phyloP scores from a whole-genome alignment of 2,888 invertebrate species.

The Amblyjoppa proteus region DNA sequence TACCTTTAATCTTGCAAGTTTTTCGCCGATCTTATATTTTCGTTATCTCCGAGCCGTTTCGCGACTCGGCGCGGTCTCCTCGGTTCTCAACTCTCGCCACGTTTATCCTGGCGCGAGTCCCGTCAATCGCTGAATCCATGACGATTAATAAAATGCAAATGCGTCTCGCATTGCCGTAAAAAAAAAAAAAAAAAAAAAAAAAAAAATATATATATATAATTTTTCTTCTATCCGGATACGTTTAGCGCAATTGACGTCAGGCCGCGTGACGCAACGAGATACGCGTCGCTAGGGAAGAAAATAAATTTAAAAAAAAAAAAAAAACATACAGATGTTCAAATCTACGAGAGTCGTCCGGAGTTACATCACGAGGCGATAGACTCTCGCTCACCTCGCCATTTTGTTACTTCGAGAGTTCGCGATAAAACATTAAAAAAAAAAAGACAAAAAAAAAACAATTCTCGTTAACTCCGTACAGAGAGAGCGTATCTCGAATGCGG shows the following conservation, averaged over 20 bases:
- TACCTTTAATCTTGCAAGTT: background rate
- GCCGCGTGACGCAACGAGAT: conserved; percentile 38
- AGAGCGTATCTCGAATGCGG: conserved; percentile 22
- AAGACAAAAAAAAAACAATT: conserved; percentile 1
- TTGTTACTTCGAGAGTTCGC: conserved; percentile 33
- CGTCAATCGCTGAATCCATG: conserved; percentile 55
- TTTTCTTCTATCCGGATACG: conserved; percentile 17
- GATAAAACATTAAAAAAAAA: conserved; percentile 31
- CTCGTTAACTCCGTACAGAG: conserved; percentile 46
- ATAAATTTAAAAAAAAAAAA: background rate
- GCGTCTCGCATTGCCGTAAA: conserved; percentile 3
- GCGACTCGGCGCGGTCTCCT: conserved; percentile 12
- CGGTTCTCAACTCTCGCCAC: conserved; percentile 15
- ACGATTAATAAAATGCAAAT: conserved; percentile 34
- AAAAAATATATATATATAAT: no score
- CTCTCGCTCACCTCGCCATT: conserved; percentile 19
- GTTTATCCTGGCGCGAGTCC: conserved; percentile 47
- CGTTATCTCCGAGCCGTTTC: background rate
- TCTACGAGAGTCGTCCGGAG: conserved; percentile 55
- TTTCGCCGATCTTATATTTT: background rate
- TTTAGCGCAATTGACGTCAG: conserved; percentile 37
- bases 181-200: conserved; percentile 8
- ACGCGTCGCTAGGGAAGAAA: conserved; percentile 1
- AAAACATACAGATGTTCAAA: conserved; percentile 57
- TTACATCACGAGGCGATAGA: conserved; percentile 34